Base-by-base conservation (phyloP, 2,113 vertebrate species). In the Ictalurus punctatus region DNA sequence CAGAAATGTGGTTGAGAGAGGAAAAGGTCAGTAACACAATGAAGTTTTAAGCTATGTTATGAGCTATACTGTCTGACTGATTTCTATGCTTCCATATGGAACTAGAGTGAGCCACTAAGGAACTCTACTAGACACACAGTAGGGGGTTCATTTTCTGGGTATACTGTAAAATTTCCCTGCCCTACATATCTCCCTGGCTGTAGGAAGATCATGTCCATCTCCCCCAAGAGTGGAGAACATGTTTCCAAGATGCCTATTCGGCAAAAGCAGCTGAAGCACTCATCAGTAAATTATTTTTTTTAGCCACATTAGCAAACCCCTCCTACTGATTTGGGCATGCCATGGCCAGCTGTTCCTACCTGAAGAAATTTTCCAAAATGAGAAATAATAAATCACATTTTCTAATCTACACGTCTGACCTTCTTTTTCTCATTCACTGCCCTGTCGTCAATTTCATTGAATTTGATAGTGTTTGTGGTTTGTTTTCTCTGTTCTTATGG, bases 1-100 rank as follows among this genome's bases (percentile, higher is more conserved):
- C 90, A 92, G 87, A 81, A 87, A 79, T 81, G 58, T 81, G 90
- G 9, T 90, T 90, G 89, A 92, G 56, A 93, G 86, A 92, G 88
- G 76, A 82, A 71, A 87, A 91, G 94, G 93, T 94, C 94, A 94
- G 91, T 90, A 90, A 90, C 90, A 91, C 89, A 90, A 87, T 44
- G 73, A 59, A 54, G 69, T 74, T 59, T 30, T 27, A 59, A 21
- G 25, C 80, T 65, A 63, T 82, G 81, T 85, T 85, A 85, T 80
- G 48, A 71, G 88, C 61, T 85, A 81, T 86, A 81, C 7, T 44
- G 25, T 78, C 52, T 89, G 84, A 58, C 76, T 85, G 84, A 89
- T 85, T 85, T 74, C 34, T 61, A 78, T 56, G 3, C 73, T 69
- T 17, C 80, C 88, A 80, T 81, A 86, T 81, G 88, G 82, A 79